Evolutionary conservation across 2,888 invertebrate species (phyloP), one percentile per base, ranked within the genome.

Genomic region (Drosophila sordidapex): DNA sequence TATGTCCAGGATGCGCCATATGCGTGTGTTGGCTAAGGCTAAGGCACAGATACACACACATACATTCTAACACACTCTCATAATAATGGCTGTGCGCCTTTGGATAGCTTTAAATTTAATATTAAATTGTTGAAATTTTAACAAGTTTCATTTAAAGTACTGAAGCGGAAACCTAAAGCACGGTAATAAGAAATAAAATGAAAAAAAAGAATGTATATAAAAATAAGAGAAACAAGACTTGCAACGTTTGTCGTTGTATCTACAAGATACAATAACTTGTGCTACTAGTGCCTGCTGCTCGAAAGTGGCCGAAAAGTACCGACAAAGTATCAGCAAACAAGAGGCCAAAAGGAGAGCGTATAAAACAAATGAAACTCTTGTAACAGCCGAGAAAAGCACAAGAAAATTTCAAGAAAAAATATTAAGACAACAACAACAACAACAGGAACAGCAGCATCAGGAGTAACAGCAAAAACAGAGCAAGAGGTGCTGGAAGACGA

Each of bases 291-390:
- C 72, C 76, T 83, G 79, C 61, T 72, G 74, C 89, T 89, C 73
- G 79, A 79, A 86, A 87, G 87, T 89, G 86, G 88, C 83, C 90
- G 70, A 87, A 89, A 90, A 86, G 90, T 90, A 83, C 89, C 85
- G 82, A 80, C 85, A 90, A 90, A 90, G 89, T 89, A 89, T 89
- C 82, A 80, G 88, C 90, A 90, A 90, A 90, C 90, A 90, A 79
- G 70, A 76, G 81, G 81, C 89, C 86, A 85, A 89, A 89, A 82
- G 79, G 69, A 81, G 80, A 89, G 83, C 82, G 86, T 79, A 88
- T 88, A 88, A 87, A 89, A 87, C 87, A 87, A 87, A 87, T 87
- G 87, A 87, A 87, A 89, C 88, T 88, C 89, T 89, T 89, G 89
- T 86, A 76, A 70, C 62, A 69, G 72, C 74, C 74, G 82, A 72